Conservation (phyloP, 1,140 invertebrate genomes). For the Bombus pyrosoma region DNA sequence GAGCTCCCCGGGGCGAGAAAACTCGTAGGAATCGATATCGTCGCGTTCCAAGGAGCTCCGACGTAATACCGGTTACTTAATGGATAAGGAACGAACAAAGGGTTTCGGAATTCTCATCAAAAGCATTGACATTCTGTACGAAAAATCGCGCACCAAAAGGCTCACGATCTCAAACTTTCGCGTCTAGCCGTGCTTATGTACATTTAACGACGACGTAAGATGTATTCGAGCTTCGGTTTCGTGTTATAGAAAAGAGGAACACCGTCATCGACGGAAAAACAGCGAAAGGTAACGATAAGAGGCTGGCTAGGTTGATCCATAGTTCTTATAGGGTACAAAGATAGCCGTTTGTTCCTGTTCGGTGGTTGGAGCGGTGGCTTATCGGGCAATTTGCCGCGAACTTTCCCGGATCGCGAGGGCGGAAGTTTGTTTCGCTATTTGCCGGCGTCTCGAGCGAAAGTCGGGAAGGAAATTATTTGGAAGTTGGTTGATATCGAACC, state of each 20-base stretch:
- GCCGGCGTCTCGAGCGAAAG: slow-evolving; percentile 43
- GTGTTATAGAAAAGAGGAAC: background rate
- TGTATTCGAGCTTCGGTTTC: too few relatives aligned
- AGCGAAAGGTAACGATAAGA: slow-evolving; percentile 30
- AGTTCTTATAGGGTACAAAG: slow-evolving; percentile 34
- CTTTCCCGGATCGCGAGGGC: slow-evolving; percentile 34
- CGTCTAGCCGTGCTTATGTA: background rate
- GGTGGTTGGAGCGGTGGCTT: slow-evolving; percentile 38
- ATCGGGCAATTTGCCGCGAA: slow-evolving; percentile 61
- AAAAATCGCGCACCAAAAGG: background rate
- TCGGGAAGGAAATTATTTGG: slow-evolving; percentile 68
- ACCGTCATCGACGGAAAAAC: background rate
- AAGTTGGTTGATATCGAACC: slow-evolving; percentile 64
- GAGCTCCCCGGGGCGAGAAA: background rate
- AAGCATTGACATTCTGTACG: background rate
- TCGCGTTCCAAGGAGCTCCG: background rate
- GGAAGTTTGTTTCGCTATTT: slow-evolving; percentile 71
- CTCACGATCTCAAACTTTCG: background rate
- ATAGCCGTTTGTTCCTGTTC: slow-evolving; percentile 47
- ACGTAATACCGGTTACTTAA: slow-evolving; percentile 22
- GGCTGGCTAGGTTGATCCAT: slow-evolving; percentile 45
- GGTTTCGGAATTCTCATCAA: background rate
- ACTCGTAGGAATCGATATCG: slow-evolving; percentile 28
- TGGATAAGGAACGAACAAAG: slow-evolving; percentile 12
- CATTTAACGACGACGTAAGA: too few relatives aligned